These are phyloP conservation scores for Thaleichthys pacificus DNA, from an alignment of 2,797 vertebrate species.

Conservation along the genomic window DNA sequence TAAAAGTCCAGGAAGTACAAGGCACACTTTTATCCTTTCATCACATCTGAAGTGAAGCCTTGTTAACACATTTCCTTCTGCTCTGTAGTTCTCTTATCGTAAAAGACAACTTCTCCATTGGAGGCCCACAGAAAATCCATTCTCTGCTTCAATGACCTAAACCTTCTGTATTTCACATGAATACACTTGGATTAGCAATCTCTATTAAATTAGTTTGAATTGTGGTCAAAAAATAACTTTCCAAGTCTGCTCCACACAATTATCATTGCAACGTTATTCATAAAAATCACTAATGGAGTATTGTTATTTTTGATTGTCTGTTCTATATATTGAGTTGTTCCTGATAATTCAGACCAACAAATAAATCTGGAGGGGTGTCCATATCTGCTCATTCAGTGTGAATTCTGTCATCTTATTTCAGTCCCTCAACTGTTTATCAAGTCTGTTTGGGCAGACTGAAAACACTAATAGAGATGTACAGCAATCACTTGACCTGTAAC, in stretches of 20 bases:
- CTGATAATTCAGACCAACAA: background rate
- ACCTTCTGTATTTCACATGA: constrained; percentile 62
- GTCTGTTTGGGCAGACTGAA: constrained; percentile 5
- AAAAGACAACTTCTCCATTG: constrained; percentile 29
- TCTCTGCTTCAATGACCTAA: constrained; percentile 64
- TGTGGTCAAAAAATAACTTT: no score
- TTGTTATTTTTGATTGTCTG: no score
- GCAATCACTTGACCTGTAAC: constrained; percentile 42
- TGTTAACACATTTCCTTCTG: background rate
- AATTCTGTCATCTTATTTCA: background rate
- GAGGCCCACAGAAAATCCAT: constrained; percentile 63
- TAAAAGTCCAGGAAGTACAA: no score
- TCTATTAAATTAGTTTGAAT: no score
- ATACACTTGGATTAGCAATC: constrained; percentile 63
- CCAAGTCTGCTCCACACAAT: no score
- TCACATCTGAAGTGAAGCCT: constrained; percentile 2
- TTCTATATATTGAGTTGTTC: no score
- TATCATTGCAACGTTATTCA: no score
- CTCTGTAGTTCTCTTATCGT: constrained; percentile 48
- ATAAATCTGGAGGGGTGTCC: background rate
- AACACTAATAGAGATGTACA: constrained; percentile 11
- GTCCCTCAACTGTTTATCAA: background rate
- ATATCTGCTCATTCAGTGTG: background rate
- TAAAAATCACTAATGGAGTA: no score
- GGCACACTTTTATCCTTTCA: background rate